Conservation (phyloP, 2,113 vertebrate genomes). For the Accipiter cooperii region DNA sequence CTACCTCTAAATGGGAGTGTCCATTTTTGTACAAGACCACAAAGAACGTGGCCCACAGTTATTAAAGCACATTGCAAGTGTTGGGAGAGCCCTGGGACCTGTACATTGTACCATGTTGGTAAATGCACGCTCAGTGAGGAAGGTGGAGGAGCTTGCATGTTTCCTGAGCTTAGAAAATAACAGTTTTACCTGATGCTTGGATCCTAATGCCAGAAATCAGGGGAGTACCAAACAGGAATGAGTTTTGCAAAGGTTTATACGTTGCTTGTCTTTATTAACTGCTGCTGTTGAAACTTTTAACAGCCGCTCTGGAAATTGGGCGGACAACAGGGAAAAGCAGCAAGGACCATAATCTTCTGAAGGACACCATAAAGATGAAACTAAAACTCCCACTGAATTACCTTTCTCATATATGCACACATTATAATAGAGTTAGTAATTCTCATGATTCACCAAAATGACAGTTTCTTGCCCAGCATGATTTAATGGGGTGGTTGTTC, state of each 20-base stretch:
- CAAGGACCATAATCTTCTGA: conserved; percentile 22
- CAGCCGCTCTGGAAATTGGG: neutral
- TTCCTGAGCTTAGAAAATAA: neutral
- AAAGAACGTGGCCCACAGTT: neutral
- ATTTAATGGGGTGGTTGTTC: conserved; percentile 58
- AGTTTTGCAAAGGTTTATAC: neutral
- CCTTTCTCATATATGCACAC: neutral
- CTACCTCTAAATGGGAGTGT: neutral
- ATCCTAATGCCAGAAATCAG: neutral
- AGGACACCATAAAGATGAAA: conserved; percentile 22
- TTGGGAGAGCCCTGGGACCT: neutral
- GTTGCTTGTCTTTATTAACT: conserved; percentile 20
- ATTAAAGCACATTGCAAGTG: accelerated
- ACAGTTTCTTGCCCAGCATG: conserved; percentile 23
- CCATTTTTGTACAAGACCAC: neutral
- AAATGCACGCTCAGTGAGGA: accelerated
- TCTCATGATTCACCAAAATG: conserved; percentile 34
- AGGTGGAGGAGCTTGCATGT: neutral
- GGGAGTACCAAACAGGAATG: neutral
- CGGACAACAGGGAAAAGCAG: neutral
- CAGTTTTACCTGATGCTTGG: neutral
- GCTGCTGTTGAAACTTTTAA: conserved; percentile 1
- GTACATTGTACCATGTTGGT: accelerated
- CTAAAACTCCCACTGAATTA: conserved; percentile 33
- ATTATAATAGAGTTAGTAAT: conserved; percentile 53